Conservation (phyloP, 2,113 vertebrate species). For the Cheirogaleus medius region DNA sequence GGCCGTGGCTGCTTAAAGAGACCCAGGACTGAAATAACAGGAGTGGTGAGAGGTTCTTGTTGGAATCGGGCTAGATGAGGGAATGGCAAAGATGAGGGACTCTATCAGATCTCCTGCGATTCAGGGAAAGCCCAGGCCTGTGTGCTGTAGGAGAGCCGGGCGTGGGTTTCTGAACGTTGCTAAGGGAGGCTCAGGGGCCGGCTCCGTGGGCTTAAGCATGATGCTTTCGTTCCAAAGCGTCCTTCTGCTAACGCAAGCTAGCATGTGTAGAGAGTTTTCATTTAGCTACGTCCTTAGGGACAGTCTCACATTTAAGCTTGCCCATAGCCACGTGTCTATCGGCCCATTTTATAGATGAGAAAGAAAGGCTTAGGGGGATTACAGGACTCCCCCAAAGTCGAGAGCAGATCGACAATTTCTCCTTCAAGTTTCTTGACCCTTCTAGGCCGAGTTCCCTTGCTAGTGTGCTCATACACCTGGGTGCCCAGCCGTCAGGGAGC, state of each 20-base stretch:
- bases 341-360: constrained; percentile 20
- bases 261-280: background rate
- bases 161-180: background rate
- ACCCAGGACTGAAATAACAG: background rate
- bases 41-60: background rate
- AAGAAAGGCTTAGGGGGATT: background rate
- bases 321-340: fast-evolving
- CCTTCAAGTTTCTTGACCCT: background rate
- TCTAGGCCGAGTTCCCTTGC: background rate
- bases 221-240: background rate
- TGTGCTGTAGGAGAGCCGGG: background rate
- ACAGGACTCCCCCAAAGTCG: background rate
- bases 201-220: background rate
- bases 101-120: background rate
- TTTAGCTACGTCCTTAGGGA: background rate
- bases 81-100: background rate
- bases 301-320: background rate
- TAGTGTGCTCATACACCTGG: fast-evolving
- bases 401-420: background rate
- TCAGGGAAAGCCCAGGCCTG: background rate
- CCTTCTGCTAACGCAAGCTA: fast-evolving
- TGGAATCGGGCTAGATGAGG: background rate
- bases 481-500: background rate
- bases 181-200: background rate
- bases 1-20: constrained; percentile 65